Evolutionary conservation across 2,888 invertebrate genomes (phyloP), one percentile per base, ranked within the genome.

Genomic region (Zele albiditarsus): DNA sequence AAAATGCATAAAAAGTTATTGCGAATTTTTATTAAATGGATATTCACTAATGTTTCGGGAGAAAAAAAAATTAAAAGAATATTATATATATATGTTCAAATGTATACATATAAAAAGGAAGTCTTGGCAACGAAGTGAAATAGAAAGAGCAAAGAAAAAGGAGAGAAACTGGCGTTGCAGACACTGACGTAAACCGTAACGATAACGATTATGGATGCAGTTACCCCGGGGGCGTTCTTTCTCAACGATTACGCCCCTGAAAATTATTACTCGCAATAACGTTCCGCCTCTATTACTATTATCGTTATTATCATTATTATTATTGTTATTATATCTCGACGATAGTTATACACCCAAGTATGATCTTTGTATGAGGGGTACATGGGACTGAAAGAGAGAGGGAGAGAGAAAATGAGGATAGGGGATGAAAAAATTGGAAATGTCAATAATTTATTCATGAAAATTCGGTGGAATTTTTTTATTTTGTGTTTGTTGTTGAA

Each of bases 121-220:
- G 68, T 74, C 69, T 71, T 68, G 57, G 62, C 65, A 71, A 67
- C 25, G 23, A 66, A 71, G 62, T 73, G 65, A 60, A 71, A 75
- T 33, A 75, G 78, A 75, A 79, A 79, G 74, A 80, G 74, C 80
- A 76, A 79, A 74, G 76, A 31, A 25, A 73, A 65, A 33, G 49
- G 58, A 73, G 28, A 74, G 60, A 71, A 69, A 75, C 75, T 72
- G 76, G 81, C 82, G 82, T 82, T 81, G 76, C 75, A 79, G 81
- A 78, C 84, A 84, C 84, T 84, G 85, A 86, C 88, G 88, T 89
- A 88, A 88, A 89, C 87, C 87, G 88, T 89, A 88, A 89, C 89
- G 89, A 87, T 88, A 88, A 89, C 87, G 88, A 88, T 89, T 89
- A 89, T 89, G 87, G 88, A 87, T 84, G 88, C 85, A 88, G 89